phyloP scores from a whole-genome alignment of 2,797 vertebrate species.

The Sardinella longiceps region DNA sequence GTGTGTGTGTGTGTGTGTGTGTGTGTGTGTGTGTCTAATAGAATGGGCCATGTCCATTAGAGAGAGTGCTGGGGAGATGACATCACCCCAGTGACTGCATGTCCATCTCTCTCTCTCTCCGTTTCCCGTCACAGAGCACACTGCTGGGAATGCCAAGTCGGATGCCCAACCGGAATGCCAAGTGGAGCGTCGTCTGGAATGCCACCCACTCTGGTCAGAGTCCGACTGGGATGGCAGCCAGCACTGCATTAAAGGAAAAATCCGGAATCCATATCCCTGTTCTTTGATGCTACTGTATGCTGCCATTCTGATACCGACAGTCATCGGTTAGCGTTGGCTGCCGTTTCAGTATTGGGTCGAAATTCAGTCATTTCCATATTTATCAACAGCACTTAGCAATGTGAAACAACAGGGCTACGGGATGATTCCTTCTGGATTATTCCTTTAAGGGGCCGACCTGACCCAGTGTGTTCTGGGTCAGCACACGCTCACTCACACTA shows the following conservation, averaged over 20 bases:
- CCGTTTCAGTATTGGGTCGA: too few relatives aligned
- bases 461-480: neutral
- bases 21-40: neutral
- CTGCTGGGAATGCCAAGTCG: neutral
- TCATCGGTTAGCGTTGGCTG: too few relatives aligned
- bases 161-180: neutral
- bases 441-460: too few relatives aligned
- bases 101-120: neutral
- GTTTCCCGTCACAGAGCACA: neutral
- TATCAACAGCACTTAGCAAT: too few relatives aligned
- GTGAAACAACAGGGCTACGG: too few relatives aligned
- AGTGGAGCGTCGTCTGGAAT: neutral
- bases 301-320: too few relatives aligned
- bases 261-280: too few relatives aligned
- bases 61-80: neutral
- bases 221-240: neutral
- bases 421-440: too few relatives aligned
- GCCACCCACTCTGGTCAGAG: too few relatives aligned
- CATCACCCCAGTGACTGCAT: neutral
- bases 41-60: neutral
- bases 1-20: too few relatives aligned
- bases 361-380: too few relatives aligned
- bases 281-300: too few relatives aligned
- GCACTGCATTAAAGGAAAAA: neutral
- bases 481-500: neutral